These are phyloP conservation scores for Hystrix brachyura DNA, from an alignment of 2,113 vertebrate genomes.

Conservation along the genomic window DNA sequence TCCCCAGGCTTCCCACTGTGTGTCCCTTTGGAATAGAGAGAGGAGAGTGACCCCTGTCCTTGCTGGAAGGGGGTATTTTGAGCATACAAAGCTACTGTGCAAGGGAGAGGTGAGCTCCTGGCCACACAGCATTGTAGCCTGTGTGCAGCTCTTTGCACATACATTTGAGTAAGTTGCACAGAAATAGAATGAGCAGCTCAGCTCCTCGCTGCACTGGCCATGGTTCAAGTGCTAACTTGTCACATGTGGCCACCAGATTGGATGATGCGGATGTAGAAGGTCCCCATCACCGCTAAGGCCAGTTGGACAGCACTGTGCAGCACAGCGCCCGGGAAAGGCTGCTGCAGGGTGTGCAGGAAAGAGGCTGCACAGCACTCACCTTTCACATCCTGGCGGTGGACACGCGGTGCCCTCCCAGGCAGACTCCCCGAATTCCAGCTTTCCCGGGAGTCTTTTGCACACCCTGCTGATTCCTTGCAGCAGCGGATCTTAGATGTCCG, in stretches of 20 bases:
- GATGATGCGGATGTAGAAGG: accelerated
- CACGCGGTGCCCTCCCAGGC: accelerated
- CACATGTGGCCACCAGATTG: conserved; percentile 39
- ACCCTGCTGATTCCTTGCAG: accelerated
- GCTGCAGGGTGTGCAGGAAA: neutral
- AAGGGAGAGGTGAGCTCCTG: neutral
- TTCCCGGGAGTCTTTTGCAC: accelerated
- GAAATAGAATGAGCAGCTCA: neutral
- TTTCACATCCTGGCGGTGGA: neutral
- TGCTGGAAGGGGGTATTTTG: accelerated
- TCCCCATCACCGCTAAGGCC: accelerated
- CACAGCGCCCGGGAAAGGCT: accelerated
- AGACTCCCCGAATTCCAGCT: accelerated
- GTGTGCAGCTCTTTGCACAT: no score
- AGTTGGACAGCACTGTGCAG: accelerated
- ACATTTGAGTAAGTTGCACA: neutral
- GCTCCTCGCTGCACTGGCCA: neutral
- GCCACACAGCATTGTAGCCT: accelerated
- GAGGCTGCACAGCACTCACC: accelerated
- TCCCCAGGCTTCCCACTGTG: accelerated
- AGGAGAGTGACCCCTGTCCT: accelerated
- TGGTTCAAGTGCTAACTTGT: neutral
- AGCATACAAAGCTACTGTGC: neutral
- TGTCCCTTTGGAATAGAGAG: accelerated
- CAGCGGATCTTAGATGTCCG: accelerated